Conservation (phyloP, 2,888 invertebrate species). For the Stenoptilia bipunctidactyla region DNA sequence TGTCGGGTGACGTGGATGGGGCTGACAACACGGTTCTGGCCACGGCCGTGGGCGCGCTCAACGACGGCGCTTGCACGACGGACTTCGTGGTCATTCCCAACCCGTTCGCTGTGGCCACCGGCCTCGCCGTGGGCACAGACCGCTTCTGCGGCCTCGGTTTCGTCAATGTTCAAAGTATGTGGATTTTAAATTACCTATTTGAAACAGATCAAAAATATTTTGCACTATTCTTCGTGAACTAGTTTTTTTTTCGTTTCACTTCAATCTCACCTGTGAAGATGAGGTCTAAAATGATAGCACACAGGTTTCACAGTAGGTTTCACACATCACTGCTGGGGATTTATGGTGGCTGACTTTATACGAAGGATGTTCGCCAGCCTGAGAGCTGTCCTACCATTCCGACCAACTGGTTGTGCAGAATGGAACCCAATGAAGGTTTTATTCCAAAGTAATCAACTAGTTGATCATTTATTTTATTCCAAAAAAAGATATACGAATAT, state of each 20-base stretch:
- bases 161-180: slow-evolving; percentile 74
- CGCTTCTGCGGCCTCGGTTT: slow-evolving; percentile 84
- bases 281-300: neutral
- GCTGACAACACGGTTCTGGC: slow-evolving; percentile 74
- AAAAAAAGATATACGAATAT: too few species aligned
- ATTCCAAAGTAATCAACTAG: too few species aligned
- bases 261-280: neutral
- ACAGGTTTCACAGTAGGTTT: neutral
- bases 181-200: too few species aligned
- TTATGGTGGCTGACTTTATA: too few species aligned
- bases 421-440: too few species aligned
- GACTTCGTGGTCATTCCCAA: slow-evolving; percentile 84
- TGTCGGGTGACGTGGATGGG: slow-evolving; percentile 78
- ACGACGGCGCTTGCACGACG: slow-evolving; percentile 73
- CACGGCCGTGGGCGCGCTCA: slow-evolving; percentile 64
- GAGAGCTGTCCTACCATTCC: too few species aligned
- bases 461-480: too few species aligned
- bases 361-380: too few species aligned
- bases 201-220: too few species aligned
- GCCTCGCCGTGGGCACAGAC: slow-evolving; percentile 64
- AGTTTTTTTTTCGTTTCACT: neutral
- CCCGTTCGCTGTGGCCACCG: slow-evolving; percentile 59
- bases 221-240: too few species aligned
- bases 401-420: too few species aligned
- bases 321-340: too few species aligned